phyloP scores from a whole-genome alignment of 2,113 vertebrate genomes.

The Cygnus atratus region DNA sequence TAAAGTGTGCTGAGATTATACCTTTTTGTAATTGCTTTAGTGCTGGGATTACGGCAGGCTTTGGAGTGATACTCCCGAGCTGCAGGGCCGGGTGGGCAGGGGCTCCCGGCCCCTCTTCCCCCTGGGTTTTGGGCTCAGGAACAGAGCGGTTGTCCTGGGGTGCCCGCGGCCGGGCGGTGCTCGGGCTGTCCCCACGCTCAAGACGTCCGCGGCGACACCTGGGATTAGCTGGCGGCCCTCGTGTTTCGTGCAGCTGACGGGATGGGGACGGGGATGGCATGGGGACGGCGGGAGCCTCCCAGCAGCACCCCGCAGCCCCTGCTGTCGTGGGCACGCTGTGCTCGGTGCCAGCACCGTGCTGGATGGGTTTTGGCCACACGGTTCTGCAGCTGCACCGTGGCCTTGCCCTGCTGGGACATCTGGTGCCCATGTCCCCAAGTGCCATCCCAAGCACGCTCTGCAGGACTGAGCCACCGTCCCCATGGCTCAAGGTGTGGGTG shows the following conservation, averaged over 20 bases:
- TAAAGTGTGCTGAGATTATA: slow-evolving; percentile 59
- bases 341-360: accelerated
- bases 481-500: accelerated
- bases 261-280: accelerated
- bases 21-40: slow-evolving; percentile 60
- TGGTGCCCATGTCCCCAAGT: not conserved
- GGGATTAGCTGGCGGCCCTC: not conserved
- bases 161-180: not conserved
- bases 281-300: not conserved
- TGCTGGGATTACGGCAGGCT: slow-evolving; percentile 23
- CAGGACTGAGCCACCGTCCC: not conserved
- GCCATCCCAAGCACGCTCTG: not conserved
- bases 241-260: not conserved
- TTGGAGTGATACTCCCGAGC: not conserved
- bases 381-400: not conserved
- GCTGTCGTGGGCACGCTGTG: accelerated
- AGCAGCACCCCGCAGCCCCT: accelerated
- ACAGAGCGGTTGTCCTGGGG: not conserved
- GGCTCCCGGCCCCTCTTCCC: not conserved
- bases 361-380: accelerated
- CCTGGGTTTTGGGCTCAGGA: not conserved
- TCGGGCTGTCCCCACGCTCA: accelerated
- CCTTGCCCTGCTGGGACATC: no score
- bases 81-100: not conserved
- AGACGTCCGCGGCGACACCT: accelerated